Evolutionary conservation across 2,888 invertebrate genomes (phyloP).

Genomic region (Pterostichus niger): DNA sequence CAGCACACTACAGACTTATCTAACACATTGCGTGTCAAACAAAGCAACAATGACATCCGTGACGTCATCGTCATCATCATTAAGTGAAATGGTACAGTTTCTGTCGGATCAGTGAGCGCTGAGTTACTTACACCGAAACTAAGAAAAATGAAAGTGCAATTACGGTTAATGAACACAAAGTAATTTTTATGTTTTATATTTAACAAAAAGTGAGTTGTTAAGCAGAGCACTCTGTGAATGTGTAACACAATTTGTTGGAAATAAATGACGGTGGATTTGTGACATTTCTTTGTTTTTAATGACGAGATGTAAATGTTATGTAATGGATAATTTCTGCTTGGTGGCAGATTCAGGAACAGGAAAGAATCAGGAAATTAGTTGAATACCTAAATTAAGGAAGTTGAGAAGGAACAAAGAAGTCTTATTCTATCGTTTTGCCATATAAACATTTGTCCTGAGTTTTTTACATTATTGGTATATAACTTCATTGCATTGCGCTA

Average conservation of each 20-base stretch:
- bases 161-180: constrained; percentile 45
- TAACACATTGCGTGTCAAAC: constrained; percentile 51
- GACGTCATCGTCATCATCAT: constrained; percentile 58
- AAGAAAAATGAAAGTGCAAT: constrained; percentile 51
- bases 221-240: constrained; percentile 38
- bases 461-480: no score
- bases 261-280: constrained; percentile 31
- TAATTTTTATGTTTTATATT: constrained; percentile 47
- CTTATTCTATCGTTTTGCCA: no score
- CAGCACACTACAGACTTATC: constrained; percentile 34
- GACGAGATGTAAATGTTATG: constrained; percentile 19
- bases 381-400: no score
- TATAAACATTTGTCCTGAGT: no score
- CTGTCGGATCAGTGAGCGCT: constrained; percentile 41
- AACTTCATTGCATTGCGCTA: no score
- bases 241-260: constrained; percentile 48
- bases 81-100: constrained; percentile 58
- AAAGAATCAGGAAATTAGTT: no score
- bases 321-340: not conserved
- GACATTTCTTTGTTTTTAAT: constrained; percentile 29
- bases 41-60: constrained; percentile 26
- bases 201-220: constrained; percentile 46
- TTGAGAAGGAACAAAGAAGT: no score
- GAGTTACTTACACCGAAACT: constrained; percentile 40
- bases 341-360: no score